Evolutionary conservation across 2,797 vertebrate species (phyloP), one percentile per base, ranked within the genome.

Genomic region (Tauraco hartlaubi): DNA sequence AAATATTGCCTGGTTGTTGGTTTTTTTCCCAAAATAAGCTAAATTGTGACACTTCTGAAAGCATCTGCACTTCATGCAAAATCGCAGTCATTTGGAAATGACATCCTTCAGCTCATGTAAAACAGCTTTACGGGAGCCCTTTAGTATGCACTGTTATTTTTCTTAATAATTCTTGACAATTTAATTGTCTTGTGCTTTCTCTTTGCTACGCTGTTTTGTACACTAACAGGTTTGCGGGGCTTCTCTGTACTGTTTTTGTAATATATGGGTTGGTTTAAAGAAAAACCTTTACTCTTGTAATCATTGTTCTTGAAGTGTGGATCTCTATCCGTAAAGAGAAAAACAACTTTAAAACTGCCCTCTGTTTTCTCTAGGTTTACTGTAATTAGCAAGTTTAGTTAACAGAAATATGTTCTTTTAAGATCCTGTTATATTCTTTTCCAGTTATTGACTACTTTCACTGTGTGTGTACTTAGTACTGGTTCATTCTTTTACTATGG

Each of bases 201-300:
- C 35, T 94, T 80, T 91, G 74, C 81, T 90, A 22, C n/a, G 14
- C 29, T 76, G 21, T 92, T 94, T 77, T 87, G 71, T 96, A 85
- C 33, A 68, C 48, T 54, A 20, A 56, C 33, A 26, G 56, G 61
- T 93, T 91, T 88, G 52, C 91, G 85, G 56, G 85, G 39, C 62
- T 55, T 69, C 43, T 64, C 64, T 56, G 52, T 95, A 54, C 61
- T 94, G 80, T 88, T 97, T 95, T 96, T 94, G 69, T 94, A 68
- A 15, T 77, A 76, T 29, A 87, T 52, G 22, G 72, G 58, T 63
- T 90, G 77, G 59, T 95, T 94, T 96, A 74, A 68, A 88, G 90
- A 94, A 94, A 93, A 93, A 69, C 3, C 11, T 87, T 95, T 91
- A 68, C 63, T 96, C 79, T 90, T 92, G 78, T 95, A 91, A 83